Evolutionary conservation across 2,888 invertebrate genomes (phyloP).

Genomic region (Poecilobothrus nobilitatus): DNA sequence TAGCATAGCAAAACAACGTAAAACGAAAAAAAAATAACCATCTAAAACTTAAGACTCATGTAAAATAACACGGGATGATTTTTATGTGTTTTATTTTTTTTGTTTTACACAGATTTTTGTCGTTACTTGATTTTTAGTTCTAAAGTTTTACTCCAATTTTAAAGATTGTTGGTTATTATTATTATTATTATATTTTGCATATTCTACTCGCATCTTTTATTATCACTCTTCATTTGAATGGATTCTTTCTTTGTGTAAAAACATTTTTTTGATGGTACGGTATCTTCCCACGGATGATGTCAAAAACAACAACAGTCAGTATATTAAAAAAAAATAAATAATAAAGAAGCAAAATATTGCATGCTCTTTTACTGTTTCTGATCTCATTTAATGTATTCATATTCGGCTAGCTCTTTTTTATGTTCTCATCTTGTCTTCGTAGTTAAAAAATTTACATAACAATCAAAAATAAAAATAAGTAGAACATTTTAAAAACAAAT

Average conservation of each 20-base stretch:
- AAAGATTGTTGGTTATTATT: not conserved
- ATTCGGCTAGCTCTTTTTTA: too few species aligned
- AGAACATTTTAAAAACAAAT: not conserved
- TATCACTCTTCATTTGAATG: not conserved
- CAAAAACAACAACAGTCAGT: not conserved
- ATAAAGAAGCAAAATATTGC: not conserved
- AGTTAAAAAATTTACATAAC: too few species aligned
- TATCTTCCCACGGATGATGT: not conserved
- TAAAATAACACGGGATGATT: not conserved
- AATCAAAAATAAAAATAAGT: not conserved
- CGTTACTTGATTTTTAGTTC: too few species aligned
- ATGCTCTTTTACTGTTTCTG: not conserved
- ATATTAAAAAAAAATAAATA: too few species aligned
- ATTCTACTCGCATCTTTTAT: not conserved
- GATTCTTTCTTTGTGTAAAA: too few species aligned
- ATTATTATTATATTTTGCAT: not conserved
- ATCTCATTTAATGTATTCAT: too few species aligned
- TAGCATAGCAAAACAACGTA: not conserved
- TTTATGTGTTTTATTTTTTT: too few species aligned
- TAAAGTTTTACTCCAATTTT: not conserved
- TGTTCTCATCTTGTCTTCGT: too few species aligned
- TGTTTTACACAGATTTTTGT: too few species aligned
- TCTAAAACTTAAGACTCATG: not conserved
- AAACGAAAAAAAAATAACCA: not conserved
- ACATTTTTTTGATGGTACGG: not conserved